Evolutionary conservation across 2,888 invertebrate genomes (phyloP).

Genomic region (Synanthedon myopaeformis): DNA sequence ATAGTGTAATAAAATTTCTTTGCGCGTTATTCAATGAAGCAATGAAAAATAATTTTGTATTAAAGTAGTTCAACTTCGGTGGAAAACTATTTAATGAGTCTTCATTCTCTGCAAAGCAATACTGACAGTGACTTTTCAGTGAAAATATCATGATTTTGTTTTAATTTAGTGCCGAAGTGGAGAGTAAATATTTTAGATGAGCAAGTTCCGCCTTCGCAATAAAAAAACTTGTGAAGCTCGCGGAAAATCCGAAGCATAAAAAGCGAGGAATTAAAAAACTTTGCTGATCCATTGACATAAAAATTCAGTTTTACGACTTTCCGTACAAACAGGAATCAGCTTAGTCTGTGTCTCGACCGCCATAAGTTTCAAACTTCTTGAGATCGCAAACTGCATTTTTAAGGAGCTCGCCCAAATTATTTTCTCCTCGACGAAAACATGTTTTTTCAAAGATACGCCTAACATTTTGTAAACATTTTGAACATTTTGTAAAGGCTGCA

Average conservation of each 20-base stretch:
- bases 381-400: constrained; percentile 24
- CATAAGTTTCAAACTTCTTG: constrained; percentile 13
- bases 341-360: constrained; percentile 9
- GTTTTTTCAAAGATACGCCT: neutral
- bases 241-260: constrained; percentile 26
- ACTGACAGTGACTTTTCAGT: neutral
- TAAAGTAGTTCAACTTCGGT: neutral
- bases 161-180: neutral
- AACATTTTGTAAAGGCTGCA: neutral
- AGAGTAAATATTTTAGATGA: neutral
- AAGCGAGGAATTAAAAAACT: constrained; percentile 45
- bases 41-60: neutral
- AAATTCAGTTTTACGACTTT: constrained; percentile 41
- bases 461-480: neutral
- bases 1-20: too few relatives aligned
- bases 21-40: too few relatives aligned
- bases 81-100: neutral
- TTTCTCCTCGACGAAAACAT: constrained; percentile 14
- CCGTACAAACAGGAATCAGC: constrained; percentile 20
- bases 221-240: constrained; percentile 1
- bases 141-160: neutral
- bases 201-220: neutral
- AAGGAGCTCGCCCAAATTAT: constrained; percentile 22
- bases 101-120: neutral
- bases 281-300: constrained; percentile 39